phyloP scores from a whole-genome alignment of 2,113 vertebrate species.

The Pituophis catenifer region DNA sequence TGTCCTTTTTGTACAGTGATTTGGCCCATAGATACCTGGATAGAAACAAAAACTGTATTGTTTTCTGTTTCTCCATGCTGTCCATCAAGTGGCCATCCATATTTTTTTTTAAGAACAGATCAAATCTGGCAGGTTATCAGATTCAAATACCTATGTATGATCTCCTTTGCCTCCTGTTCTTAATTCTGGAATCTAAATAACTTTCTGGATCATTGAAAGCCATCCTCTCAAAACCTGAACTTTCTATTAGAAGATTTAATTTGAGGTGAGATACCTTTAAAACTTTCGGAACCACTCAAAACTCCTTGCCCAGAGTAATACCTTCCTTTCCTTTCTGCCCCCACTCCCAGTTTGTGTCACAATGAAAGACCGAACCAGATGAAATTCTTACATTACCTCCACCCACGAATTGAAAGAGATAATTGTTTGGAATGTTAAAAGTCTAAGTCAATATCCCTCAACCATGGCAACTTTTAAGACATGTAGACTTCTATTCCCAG shows the following conservation, averaged over 20 bases:
- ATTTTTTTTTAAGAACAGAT: background rate
- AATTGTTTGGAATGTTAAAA: background rate
- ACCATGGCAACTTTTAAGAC: background rate
- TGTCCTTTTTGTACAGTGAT: background rate
- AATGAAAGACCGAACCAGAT: background rate
- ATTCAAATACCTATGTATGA: background rate
- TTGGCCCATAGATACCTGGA: background rate
- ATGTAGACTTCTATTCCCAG: background rate
- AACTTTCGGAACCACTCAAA: background rate
- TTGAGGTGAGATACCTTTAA: background rate
- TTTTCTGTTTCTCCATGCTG: background rate
- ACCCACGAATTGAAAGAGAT: background rate
- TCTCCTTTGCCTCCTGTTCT: background rate
- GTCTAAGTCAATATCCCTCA: background rate
- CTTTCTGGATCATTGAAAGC: background rate
- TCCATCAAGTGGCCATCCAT: background rate
- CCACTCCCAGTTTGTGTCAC: background rate
- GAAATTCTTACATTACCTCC: background rate
- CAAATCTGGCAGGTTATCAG: background rate
- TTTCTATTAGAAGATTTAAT: background rate
- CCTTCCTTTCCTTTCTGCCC: rapidly evolving
- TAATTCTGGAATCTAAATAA: background rate
- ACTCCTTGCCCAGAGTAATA: background rate
- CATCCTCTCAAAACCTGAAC: background rate
- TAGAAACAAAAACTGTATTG: background rate